Evolutionary conservation across 2,113 vertebrate species (phyloP).

Genomic region (Zosterops borbonicus): DNA sequence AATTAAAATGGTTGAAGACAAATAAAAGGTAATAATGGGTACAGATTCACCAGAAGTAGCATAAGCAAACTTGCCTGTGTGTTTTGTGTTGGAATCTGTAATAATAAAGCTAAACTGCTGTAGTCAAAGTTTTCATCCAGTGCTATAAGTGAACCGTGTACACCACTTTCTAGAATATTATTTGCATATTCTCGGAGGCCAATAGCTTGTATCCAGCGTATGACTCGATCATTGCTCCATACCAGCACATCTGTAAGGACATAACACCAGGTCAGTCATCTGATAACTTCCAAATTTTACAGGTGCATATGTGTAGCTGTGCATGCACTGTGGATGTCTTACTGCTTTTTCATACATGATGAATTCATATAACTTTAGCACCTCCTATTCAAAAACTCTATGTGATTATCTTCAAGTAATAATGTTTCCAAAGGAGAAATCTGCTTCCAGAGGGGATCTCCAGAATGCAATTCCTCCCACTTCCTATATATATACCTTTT

Average conservation of each 20-base stretch:
- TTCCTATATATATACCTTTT: background rate
- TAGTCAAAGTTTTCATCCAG: conserved; percentile 98
- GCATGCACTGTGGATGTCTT: background rate
- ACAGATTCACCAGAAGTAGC: background rate
- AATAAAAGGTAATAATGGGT: background rate
- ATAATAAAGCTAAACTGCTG: conserved; percentile 93
- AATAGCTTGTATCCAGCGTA: conserved; percentile 97
- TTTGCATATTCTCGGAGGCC: conserved; percentile 96
- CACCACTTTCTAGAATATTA: conserved; percentile 94
- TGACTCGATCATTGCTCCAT: conserved; percentile 96
- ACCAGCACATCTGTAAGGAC: conserved; percentile 88
- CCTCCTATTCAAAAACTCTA: background rate
- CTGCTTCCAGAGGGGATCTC: background rate
- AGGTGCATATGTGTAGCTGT: background rate
- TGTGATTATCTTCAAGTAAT: background rate
- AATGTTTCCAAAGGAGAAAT: background rate
- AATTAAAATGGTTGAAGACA: conserved; percentile 27
- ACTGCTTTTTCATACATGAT: background rate
- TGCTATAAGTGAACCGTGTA: conserved; percentile 93
- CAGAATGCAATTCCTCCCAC: background rate
- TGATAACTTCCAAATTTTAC: background rate
- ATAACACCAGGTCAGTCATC: background rate
- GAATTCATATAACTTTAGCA: background rate
- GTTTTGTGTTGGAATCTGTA: conserved; percentile 98
- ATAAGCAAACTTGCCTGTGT: conserved; percentile 81